These are phyloP conservation scores for Cydia amplana DNA, from an alignment of 1,140 invertebrate species.

Conservation along the genomic window DNA sequence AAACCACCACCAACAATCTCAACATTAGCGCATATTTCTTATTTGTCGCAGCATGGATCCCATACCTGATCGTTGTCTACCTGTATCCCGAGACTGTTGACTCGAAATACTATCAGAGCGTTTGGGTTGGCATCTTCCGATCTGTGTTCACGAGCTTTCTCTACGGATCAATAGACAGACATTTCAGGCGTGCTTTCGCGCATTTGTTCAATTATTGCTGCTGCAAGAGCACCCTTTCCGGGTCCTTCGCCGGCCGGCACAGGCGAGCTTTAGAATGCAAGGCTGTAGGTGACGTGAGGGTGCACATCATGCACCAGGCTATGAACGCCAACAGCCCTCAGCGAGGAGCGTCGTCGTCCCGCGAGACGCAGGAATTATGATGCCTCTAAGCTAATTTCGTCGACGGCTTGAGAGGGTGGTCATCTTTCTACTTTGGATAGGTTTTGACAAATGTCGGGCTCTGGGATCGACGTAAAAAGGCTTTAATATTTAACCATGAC, in stretches of 20 bases:
- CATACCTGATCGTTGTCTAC: slow-evolving; percentile 81
- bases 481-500: neutral
- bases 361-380: slow-evolving; percentile 52
- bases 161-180: slow-evolving; percentile 83
- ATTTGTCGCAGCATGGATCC: slow-evolving; percentile 85
- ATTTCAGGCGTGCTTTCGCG: slow-evolving; percentile 87
- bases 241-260: slow-evolving; percentile 79
- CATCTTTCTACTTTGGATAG: neutral
- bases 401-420: neutral
- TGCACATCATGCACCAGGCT: slow-evolving; percentile 85
- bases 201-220: slow-evolving; percentile 91
- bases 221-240: slow-evolving; percentile 88
- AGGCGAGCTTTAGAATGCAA: slow-evolving; percentile 77
- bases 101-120: slow-evolving; percentile 82
- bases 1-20: slow-evolving; percentile 82
- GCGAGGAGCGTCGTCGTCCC: slow-evolving; percentile 37
- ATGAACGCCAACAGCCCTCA: slow-evolving; percentile 38
- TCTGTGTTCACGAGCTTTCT: slow-evolving; percentile 85
- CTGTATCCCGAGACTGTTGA: slow-evolving; percentile 78
- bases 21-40: slow-evolving; percentile 84
- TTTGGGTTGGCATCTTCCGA: slow-evolving; percentile 85
- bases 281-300: slow-evolving; percentile 83
- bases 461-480: neutral
- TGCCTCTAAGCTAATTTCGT: neutral
- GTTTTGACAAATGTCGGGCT: neutral